These are phyloP conservation scores for Schizaphis graminum DNA, from an alignment of 2,888 invertebrate genomes.

Conservation along the genomic window DNA sequence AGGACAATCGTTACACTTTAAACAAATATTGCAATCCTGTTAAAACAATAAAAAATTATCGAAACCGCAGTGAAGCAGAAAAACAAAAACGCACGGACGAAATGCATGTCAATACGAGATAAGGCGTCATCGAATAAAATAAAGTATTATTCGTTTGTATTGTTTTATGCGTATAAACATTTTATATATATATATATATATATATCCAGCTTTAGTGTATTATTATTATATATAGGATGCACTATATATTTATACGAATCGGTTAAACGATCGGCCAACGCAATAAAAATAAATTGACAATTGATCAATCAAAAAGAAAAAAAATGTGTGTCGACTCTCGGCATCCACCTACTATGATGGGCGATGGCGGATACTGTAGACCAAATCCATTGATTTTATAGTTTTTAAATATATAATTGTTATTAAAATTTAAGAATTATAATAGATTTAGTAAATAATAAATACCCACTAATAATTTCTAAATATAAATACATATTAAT, in stretches of 20 bases:
- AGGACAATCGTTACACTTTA: background rate
- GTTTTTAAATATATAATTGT: background rate
- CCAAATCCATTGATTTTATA: background rate
- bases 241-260: background rate
- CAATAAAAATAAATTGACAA: background rate
- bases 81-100: background rate
- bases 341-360: background rate
- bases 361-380: background rate
- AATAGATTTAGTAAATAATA: no score
- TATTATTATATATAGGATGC: background rate
- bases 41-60: background rate
- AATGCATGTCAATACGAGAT: conserved; percentile 4
- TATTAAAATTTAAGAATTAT: background rate
- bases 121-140: background rate
- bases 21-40: conserved; percentile 1
- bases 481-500: no score
- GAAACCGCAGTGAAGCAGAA: background rate
- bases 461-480: no score
- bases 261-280: background rate
- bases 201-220: background rate
- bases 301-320: conserved; percentile 16
- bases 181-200: background rate
- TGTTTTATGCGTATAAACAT: background rate
- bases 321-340: background rate
- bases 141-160: background rate